Conservation (phyloP, 2,888 invertebrate species). For the Cephus pulcher region DNA sequence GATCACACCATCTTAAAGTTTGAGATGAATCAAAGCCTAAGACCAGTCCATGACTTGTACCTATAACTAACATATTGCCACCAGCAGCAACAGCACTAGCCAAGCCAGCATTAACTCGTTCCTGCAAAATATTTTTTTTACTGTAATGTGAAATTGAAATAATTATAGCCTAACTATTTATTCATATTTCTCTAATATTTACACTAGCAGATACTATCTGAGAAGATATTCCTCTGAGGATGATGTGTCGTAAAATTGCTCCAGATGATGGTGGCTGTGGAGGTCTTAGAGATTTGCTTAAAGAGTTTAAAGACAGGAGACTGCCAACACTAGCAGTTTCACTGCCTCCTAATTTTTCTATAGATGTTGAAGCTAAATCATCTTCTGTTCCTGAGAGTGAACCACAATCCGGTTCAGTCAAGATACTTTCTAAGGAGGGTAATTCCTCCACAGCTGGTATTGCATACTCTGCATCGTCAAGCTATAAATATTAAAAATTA, state of each 20-base stretch:
- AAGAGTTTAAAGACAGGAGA: conserved; percentile 66
- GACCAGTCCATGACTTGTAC: conserved; percentile 93
- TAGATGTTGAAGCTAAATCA: conserved; percentile 55
- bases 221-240: conserved; percentile 89
- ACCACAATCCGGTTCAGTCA: conserved; percentile 79
- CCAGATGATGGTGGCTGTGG: conserved; percentile 67
- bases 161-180: conserved; percentile 13
- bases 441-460: conserved; percentile 81
- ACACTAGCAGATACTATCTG: conserved; percentile 90
- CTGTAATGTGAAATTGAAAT: conserved; percentile 12
- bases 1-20: conserved; percentile 89
- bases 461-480: conserved; percentile 85
- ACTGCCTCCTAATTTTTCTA: conserved; percentile 61
- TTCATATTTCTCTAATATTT: conserved; percentile 52
- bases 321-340: conserved; percentile 70
- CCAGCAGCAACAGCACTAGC: conserved; percentile 86
- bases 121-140: conserved; percentile 69
- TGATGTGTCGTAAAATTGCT: conserved; percentile 80
- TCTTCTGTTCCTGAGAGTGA: conserved; percentile 71
- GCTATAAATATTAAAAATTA: conserved; percentile 66
- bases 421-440: conserved; percentile 84
- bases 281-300: conserved; percentile 57
- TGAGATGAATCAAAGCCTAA: conserved; percentile 89
- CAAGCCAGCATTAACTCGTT: conserved; percentile 88
- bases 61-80: conserved; percentile 85